A percentile compares a stretch with the other conserved stretches of the same genome.
These are phyloP conservation scores for Chelon auratus DNA, from an alignment of 2,797 vertebrate species.

Conservation along the genomic window DNA sequence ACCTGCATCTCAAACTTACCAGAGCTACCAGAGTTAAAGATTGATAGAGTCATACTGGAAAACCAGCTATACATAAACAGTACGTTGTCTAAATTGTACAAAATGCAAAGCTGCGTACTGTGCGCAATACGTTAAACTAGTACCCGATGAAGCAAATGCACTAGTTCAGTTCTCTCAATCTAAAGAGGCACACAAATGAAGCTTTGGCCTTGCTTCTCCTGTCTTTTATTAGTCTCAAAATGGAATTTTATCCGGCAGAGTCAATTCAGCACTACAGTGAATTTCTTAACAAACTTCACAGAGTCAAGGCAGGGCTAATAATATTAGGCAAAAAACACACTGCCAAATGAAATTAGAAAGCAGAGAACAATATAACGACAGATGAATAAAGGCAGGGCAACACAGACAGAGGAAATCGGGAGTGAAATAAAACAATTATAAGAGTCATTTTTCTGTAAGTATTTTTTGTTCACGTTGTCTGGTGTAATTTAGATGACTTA, in stretches of 20 bases:
- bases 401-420: no score
- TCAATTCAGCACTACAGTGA: conserved; percentile 8
- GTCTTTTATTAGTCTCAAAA: conserved; percentile 11
- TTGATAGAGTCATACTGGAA: background rate
- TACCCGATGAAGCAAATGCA: conserved; percentile 4
- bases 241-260: background rate
- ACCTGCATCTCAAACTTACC: background rate
- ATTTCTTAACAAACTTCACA: conserved; percentile 22
- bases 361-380: background rate
- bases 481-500: no score
- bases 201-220: background rate
- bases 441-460: no score
- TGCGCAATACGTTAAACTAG: background rate
- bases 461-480: no score
- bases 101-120: no score
- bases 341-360: background rate
- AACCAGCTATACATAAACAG: background rate
- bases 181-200: background rate
- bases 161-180: background rate
- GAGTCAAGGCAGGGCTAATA: conserved; percentile 1
- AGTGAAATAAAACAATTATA: no score
- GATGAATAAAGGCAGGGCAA: no score
- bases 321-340: conserved; percentile 4
- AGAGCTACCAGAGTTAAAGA: background rate
- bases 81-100: no score